phyloP scores from a whole-genome alignment of 2,888 invertebrate genomes.

The Calameuta filiformis region DNA sequence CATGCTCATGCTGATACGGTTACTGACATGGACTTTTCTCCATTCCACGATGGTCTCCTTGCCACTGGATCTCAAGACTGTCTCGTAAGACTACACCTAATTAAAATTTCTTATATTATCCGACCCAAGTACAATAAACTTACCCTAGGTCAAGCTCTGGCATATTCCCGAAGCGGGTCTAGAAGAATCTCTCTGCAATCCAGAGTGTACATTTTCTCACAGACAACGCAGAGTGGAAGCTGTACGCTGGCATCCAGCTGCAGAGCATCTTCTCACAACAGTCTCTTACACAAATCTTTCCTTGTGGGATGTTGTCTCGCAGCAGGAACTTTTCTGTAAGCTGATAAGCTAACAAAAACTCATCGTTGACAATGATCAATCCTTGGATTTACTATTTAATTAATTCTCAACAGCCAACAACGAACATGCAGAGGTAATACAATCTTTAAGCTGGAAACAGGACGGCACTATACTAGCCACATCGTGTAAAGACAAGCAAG shows the following conservation, averaged over 20 bases:
- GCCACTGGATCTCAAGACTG: slow-evolving; percentile 92
- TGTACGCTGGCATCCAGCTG: slow-evolving; percentile 91
- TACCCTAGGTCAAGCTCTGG: slow-evolving; percentile 85
- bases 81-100: slow-evolving; percentile 68
- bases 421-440: slow-evolving; percentile 88
- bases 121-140: neutral
- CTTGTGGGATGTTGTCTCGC: slow-evolving; percentile 87
- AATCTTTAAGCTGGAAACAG: slow-evolving; percentile 90
- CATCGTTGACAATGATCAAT: slow-evolving; percentile 4
- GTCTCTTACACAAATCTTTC: slow-evolving; percentile 85
- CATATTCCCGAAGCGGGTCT: slow-evolving; percentile 86
- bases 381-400: slow-evolving; percentile 9
- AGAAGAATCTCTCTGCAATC: slow-evolving; percentile 79
- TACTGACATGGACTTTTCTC: slow-evolving; percentile 95
- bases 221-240: slow-evolving; percentile 89
- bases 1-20: slow-evolving; percentile 91
- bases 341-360: neutral
- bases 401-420: slow-evolving; percentile 69
- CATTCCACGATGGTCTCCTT: slow-evolving; percentile 92
- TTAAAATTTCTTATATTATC: neutral
- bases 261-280: slow-evolving; percentile 89
- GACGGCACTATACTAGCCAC: slow-evolving; percentile 86
- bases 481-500: slow-evolving; percentile 91
- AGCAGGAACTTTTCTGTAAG: slow-evolving; percentile 84
- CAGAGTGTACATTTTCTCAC: slow-evolving; percentile 84